Conservation (phyloP, 1,140 invertebrate species). For the Ceratosolen solmsi region DNA sequence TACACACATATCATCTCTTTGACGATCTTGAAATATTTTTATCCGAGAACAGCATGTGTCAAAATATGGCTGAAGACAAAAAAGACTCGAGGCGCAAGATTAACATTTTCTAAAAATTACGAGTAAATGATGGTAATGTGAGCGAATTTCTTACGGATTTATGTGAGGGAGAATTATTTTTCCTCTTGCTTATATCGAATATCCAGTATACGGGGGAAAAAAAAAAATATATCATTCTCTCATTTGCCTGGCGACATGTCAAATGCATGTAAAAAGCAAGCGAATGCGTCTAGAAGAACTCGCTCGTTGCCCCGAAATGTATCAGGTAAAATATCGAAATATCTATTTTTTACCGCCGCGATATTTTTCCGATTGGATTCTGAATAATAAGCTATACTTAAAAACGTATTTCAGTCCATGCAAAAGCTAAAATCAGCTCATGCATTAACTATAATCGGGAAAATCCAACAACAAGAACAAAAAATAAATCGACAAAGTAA, state of each 20-base stretch:
- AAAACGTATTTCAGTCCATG: neutral
- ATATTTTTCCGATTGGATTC: neutral
- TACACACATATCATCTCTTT: neutral
- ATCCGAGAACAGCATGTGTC: neutral
- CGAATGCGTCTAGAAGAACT: conserved; percentile 53
- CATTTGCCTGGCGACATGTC: conserved; percentile 25
- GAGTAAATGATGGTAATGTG: neutral
- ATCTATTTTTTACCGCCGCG: neutral
- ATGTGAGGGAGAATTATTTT: neutral
- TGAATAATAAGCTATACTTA: neutral
- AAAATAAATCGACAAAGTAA: too few relatives aligned
- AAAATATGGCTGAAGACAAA: conserved; percentile 6
- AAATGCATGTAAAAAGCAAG: conserved; percentile 35
- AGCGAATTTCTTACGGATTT: neutral
- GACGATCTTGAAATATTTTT: conserved; percentile 1
- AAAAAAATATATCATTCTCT: neutral
- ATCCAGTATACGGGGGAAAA: neutral
- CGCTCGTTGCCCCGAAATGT: conserved; percentile 56
- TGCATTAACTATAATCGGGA: too few relatives aligned
- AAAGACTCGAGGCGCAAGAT: neutral
- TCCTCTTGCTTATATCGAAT: neutral
- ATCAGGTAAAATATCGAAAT: conserved; percentile 41
- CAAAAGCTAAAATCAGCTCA: neutral
- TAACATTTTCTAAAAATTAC: neutral
- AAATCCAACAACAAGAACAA: too few relatives aligned